Base-by-base conservation (phyloP, 1,140 invertebrate species). In the Panulirus ornatus region DNA sequence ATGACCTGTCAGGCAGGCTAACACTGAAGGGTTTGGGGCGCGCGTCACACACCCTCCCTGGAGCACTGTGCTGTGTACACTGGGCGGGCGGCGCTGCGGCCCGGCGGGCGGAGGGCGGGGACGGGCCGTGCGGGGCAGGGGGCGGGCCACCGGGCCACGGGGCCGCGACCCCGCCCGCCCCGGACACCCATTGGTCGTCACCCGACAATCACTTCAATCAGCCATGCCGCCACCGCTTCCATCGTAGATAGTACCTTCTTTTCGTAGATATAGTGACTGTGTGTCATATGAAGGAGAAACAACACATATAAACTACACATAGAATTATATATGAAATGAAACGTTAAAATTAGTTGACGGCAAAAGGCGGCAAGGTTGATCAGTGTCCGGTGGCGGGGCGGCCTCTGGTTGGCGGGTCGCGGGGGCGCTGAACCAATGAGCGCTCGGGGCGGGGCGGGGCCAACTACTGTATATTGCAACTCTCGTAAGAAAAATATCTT, bases 381-480 rank as follows among this genome's bases (percentile, higher is more conserved):
- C 88, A 84, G 88, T 89, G 90, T 91, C 90, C 90, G 90, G 90
- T 83, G 90, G 84, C 42, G 84, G 90, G 84, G 90, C 90, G 90
- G 84, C 90, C 90, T 91, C 84, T 86, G 90, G 84, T 91, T 91
- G 90, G 90, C 90, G 90, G 90, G 90, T 91, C 90, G 90, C 30
- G 84, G 84, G 84, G 90, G 90, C 58, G 84, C 84, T 87, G 90
- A 91, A 91, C 90, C 90, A 91, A 91, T 91, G 90, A 91, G 90
- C 90, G 90, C 84, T 82, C 84, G 58, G 78, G 90, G 90, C 90
- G 90, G 90, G 84, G 90, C 90, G 88, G 88, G 88, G 88, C 88
- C 88, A 89, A 76, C 66, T 71, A 47, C 79, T n/a, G 19, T 27
- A 58, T 51, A 58, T 34, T 54, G 70, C 88, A 75, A 54, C 44